Evolutionary conservation across 30 jellyfish, hydroid and myxozoan species (phyloP).

Genomic region (Nemopilema nomurai): DNA sequence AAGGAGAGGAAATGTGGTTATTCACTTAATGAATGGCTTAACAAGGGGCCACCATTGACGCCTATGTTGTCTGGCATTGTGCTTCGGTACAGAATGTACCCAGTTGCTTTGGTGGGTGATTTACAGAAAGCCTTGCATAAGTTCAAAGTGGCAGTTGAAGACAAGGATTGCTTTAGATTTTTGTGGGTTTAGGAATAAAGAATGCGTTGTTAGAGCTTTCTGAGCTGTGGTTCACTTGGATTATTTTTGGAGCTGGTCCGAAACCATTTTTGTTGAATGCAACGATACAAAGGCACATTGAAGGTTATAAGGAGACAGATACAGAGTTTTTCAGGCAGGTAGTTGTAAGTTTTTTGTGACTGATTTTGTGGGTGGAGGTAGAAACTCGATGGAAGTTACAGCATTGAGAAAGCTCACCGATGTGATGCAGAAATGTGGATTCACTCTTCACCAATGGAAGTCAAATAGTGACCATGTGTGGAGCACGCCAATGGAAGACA

Average conservation of each 20-base stretch:
- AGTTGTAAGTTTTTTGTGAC: background rate
- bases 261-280: conserved; percentile 23
- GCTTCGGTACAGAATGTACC: conserved; percentile 21
- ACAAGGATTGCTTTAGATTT: conserved; percentile 16
- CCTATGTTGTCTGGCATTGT: conserved; percentile 27
- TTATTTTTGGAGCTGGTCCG: conserved; percentile 34
- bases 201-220: background rate
- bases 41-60: conserved; percentile 21
- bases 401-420: conserved; percentile 1
- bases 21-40: conserved; percentile 26
- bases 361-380: conserved; percentile 23
- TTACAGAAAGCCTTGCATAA: conserved; percentile 20
- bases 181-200: background rate
- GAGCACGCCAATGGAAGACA: background rate
- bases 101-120: conserved; percentile 26
- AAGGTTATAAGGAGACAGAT: background rate
- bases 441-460: background rate
- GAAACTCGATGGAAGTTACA: background rate
- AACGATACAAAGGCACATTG: background rate
- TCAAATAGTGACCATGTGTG: background rate
- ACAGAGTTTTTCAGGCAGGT: background rate
- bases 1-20: background rate
- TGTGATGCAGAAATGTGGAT: background rate
- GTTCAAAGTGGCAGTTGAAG: conserved; percentile 15
- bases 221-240: background rate